Evolutionary conservation across 2,888 invertebrate species (phyloP).

Genomic region (Scrobipalpa costella): DNA sequence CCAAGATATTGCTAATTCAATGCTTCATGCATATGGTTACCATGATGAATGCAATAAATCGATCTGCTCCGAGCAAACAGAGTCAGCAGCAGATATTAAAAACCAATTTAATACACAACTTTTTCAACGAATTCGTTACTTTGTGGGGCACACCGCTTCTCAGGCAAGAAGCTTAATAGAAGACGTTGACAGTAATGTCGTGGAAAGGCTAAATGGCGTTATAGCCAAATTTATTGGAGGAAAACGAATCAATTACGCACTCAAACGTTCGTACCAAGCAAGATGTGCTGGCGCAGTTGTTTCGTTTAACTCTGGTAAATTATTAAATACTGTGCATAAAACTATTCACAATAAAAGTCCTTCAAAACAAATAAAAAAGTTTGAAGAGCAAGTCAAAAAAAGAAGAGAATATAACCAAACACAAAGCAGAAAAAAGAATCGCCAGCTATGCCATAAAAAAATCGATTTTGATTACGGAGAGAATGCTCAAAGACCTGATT

Average conservation of each 20-base stretch:
- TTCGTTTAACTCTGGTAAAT: conserved; percentile 37
- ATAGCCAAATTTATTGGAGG: conserved; percentile 43
- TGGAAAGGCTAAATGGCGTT: conserved; percentile 28
- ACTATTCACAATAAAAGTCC: conserved; percentile 22
- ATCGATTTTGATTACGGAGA: conserved; percentile 34
- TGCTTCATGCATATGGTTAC: conserved; percentile 14
- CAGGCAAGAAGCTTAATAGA: conserved; percentile 28
- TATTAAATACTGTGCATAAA: conserved; percentile 2
- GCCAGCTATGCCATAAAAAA: conserved; percentile 24
- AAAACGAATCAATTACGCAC: conserved; percentile 43
- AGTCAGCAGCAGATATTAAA: too few species aligned
- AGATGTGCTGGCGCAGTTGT: conserved; percentile 44
- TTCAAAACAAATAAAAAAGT: conserved; percentile 25
- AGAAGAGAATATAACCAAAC: conserved; percentile 31
- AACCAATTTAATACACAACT: neutral
- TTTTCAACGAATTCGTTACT: neutral
- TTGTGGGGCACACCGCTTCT: neutral
- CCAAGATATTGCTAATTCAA: conserved; percentile 10
- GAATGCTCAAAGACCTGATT: conserved; percentile 32
- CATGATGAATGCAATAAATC: conserved; percentile 10
- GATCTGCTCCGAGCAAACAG: neutral
- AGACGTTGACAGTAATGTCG: conserved; percentile 30
- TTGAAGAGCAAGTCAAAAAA: conserved; percentile 29
- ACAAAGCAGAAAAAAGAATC: conserved; percentile 31
- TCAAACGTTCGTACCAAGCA: conserved; percentile 38